Evolutionary conservation across 2,888 invertebrate species (phyloP).

Genomic region (Papilio demoleus): DNA sequence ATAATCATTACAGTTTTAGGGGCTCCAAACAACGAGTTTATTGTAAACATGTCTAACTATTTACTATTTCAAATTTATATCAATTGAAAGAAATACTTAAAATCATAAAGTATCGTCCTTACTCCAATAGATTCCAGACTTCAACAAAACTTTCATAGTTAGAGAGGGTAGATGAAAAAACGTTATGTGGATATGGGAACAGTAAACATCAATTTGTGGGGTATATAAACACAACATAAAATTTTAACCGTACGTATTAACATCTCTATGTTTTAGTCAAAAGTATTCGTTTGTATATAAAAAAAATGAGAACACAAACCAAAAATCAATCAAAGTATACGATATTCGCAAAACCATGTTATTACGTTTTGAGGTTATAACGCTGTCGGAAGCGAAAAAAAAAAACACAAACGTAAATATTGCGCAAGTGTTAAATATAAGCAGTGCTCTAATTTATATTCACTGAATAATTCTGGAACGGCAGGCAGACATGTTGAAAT

Average conservation of each 20-base stretch:
- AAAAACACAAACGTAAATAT: slow-evolving; percentile 40
- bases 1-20: too few species aligned
- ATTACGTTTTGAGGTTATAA: slow-evolving; percentile 66
- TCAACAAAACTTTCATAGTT: too few species aligned
- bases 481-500: slow-evolving; percentile 78
- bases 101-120: too few species aligned
- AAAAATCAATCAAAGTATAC: neutral
- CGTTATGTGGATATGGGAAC: neutral
- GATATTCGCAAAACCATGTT: neutral
- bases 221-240: neutral
- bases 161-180: neutral
- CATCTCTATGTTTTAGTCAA: neutral
- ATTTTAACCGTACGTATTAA: neutral
- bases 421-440: slow-evolving; percentile 39
- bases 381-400: slow-evolving; percentile 52
- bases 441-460: slow-evolving; percentile 43
- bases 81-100: too few species aligned
- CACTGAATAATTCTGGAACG: slow-evolving; percentile 64
- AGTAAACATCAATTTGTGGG: neutral
- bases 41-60: too few species aligned
- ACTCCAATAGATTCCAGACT: too few species aligned
- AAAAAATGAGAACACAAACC: neutral
- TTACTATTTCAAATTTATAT: too few species aligned
- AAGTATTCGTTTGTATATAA: neutral
- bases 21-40: too few species aligned